Conservation (phyloP, 2,797 vertebrate genomes). For the Myotis pilosus region DNA sequence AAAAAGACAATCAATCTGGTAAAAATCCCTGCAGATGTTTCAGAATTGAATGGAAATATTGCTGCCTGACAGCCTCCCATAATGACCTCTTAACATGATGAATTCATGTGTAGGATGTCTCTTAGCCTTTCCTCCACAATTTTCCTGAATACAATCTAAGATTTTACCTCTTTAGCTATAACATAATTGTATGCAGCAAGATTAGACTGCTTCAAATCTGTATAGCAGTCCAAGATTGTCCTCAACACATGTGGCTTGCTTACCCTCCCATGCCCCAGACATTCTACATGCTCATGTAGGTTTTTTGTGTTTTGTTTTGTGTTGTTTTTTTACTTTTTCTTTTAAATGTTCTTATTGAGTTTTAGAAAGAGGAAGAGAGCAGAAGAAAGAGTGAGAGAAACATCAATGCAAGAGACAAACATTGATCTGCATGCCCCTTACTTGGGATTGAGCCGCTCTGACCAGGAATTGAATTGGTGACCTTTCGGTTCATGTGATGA, state of each 20-base stretch:
- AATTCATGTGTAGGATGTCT: neutral
- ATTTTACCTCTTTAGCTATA: neutral
- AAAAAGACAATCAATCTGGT: neutral
- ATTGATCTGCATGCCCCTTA: too few species aligned
- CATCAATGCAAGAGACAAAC: too few species aligned
- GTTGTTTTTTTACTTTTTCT: too few species aligned
- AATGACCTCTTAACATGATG: conserved; percentile 35
- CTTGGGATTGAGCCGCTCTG: too few species aligned
- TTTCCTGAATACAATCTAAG: neutral
- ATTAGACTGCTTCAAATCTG: neutral
- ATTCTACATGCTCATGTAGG: neutral
- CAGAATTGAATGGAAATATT: conserved; percentile 39
- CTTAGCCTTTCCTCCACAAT: neutral
- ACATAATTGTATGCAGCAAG: neutral
- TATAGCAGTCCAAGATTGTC: too few species aligned
- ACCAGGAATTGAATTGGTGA: too few species aligned
- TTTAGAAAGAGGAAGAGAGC: too few species aligned
- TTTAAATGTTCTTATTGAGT: too few species aligned
- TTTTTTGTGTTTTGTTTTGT: neutral
- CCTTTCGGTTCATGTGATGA: too few species aligned
- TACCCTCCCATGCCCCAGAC: neutral
- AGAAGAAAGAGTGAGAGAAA: too few species aligned
- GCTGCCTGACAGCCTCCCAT: neutral
- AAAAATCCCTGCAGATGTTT: conserved; percentile 42
- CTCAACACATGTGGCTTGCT: neutral